phyloP scores from a whole-genome alignment of 1,140 invertebrate genomes.

The Formica exsecta region DNA sequence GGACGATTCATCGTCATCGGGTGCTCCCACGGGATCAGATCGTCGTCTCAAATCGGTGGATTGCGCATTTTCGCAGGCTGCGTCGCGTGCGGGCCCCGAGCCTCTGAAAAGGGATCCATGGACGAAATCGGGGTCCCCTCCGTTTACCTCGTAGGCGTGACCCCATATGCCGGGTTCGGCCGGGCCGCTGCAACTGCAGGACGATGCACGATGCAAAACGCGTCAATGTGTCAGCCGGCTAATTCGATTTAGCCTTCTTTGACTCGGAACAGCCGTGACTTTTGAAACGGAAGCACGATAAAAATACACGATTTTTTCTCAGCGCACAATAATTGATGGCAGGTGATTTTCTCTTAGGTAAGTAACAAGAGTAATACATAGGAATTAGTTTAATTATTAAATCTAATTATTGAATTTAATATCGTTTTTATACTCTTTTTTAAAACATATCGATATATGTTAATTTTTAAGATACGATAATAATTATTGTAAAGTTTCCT shows the following conservation, averaged over 20 bases:
- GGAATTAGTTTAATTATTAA: background rate
- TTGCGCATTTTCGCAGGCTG: conserved; percentile 68
- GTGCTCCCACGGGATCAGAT: conserved; percentile 58
- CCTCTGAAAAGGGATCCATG: conserved; percentile 38
- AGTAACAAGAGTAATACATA: background rate
- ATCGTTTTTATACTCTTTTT: background rate
- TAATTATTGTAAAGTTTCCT: background rate
- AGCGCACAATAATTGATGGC: conserved; percentile 17
- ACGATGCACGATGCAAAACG: conserved; percentile 56
- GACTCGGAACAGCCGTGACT: conserved; percentile 46
- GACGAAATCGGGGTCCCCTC: conserved; percentile 34
- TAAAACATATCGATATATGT: no score
- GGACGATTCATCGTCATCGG: conserved; percentile 40
- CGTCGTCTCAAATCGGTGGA: conserved; percentile 41
- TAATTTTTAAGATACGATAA: background rate
- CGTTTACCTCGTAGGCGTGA: conserved; percentile 82
- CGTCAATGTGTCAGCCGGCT: conserved; percentile 57
- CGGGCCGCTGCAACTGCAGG: conserved; percentile 50
- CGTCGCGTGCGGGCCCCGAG: conserved; percentile 58
- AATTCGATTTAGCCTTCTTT: conserved; percentile 60
- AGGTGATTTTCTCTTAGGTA: conserved; percentile 39
- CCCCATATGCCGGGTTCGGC: conserved; percentile 79
- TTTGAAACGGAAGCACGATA: background rate
- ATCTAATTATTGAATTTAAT: background rate
- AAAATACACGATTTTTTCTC: conserved; percentile 4